Conservation (phyloP, 2,113 vertebrate genomes). For the Brachyhypopomus gauderio region DNA sequence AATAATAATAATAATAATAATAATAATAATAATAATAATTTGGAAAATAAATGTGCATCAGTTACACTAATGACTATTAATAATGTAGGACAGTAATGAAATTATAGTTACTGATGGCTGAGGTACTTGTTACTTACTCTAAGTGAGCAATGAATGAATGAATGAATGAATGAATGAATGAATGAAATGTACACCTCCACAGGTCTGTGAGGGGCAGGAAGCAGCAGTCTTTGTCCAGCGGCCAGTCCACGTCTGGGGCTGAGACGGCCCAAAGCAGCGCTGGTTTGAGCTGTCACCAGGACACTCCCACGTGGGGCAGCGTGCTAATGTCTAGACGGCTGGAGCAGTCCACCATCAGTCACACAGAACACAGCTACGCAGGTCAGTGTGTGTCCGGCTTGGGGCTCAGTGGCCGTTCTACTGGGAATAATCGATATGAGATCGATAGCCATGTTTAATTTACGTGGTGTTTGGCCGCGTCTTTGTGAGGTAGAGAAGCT, state of each 20-base stretch:
- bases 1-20: too few species aligned
- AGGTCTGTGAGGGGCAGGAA: slow-evolving; percentile 68
- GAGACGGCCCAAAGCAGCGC: slow-evolving; percentile 62
- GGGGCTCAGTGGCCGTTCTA: not conserved
- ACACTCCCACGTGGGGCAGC: slow-evolving; percentile 56
- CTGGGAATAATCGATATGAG: not conserved
- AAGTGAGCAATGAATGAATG: too few species aligned
- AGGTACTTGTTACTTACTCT: too few species aligned
- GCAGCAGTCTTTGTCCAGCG: slow-evolving; percentile 55
- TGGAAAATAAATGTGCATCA: too few species aligned
- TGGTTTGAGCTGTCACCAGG: slow-evolving; percentile 59
- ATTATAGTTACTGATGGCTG: too few species aligned
- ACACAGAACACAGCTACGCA: slow-evolving; percentile 78
- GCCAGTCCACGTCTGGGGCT: slow-evolving; percentile 63
- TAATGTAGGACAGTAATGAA: too few species aligned
- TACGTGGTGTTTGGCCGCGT: too few species aligned
- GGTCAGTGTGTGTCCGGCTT: slow-evolving; percentile 72
- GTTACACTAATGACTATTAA: too few species aligned
- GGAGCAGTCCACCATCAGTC: slow-evolving; percentile 82
- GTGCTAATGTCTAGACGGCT: slow-evolving; percentile 69
- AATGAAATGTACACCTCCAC: not conserved
- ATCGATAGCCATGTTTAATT: not conserved
- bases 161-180: too few species aligned
- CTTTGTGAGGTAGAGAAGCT: too few species aligned
- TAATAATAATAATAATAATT: too few species aligned